phyloP scores from a whole-genome alignment of 2,888 invertebrate species.

The Stratiomys singularior region DNA sequence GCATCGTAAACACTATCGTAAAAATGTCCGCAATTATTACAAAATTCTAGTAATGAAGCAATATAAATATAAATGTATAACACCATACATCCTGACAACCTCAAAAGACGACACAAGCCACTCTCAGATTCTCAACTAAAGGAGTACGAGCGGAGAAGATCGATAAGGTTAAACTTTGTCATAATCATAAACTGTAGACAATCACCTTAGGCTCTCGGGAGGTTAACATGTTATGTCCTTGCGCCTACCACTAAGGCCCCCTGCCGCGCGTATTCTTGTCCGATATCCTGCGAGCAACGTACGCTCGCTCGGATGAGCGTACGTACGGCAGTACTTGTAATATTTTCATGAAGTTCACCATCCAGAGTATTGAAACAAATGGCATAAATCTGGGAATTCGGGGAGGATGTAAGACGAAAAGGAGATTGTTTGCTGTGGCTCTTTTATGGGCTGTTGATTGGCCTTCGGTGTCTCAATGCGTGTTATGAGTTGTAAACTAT shows the following conservation, averaged over 20 bases:
- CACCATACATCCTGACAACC: not conserved
- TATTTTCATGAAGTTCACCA: not conserved
- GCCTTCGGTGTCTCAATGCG: slow-evolving; percentile 31
- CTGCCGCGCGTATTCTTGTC: not conserved
- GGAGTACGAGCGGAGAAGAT: not conserved
- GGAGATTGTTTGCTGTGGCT: slow-evolving; percentile 14
- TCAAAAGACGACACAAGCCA: not conserved
- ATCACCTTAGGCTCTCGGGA: slow-evolving; percentile 25
- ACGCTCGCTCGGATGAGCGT: not conserved
- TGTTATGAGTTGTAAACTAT: slow-evolving; percentile 42
- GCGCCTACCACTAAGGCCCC: not conserved
- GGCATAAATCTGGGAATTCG: slow-evolving; percentile 10
- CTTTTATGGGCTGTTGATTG: slow-evolving; percentile 45
- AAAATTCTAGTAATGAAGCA: slow-evolving; percentile 21
- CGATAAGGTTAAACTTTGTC: slow-evolving; percentile 33
- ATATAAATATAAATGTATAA: not conserved
- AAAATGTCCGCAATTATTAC: slow-evolving; percentile 35
- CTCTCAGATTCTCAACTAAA: not conserved
- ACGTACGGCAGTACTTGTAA: not conserved
- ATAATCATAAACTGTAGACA: slow-evolving; percentile 40
- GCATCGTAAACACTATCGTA: not conserved
- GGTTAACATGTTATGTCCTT: slow-evolving; percentile 4
- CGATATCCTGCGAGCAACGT: not conserved
- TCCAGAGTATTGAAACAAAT: slow-evolving; percentile 4
- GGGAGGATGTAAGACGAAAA: not conserved